Evolutionary conservation across 1,140 invertebrate genomes (phyloP), one percentile per base, ranked within the genome.

Genomic region (Bombyx mandarina): DNA sequence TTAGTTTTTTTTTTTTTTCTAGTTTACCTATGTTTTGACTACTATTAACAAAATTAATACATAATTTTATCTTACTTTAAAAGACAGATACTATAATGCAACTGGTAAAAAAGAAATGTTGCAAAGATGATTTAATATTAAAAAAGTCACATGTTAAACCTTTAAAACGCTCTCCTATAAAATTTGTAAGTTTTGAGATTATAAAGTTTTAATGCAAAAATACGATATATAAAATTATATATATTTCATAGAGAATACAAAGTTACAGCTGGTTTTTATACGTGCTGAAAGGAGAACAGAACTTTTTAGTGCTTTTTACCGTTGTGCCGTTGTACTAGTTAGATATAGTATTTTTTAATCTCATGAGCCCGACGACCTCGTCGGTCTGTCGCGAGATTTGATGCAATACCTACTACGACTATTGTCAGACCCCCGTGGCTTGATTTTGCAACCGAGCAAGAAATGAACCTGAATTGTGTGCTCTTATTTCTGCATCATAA

Each of bases 321-420:
- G 62, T 64, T 64, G 53, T 64, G 55, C 56, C 54, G 62, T 52
- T 54, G 54, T 61, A 61, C 62, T 45, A 58, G 35, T 61, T 64
- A 61, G 62, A 64, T 54, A 35, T 51, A 61, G 48, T 58, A 63
- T 63, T 60, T 18, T 63, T 63, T 64, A 58, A 35, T 64, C 61
- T 61, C 59, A 56, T 52, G 50, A 58, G 59, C 62, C 56, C 45
- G 66, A 43, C 63, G 65, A 62, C 68, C 65, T 71, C 61, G 65
- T 45, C 59, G 44, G 65, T 63, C 62, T 62, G 59, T 60, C 61
- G 59, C 56, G 58, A 51, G 49, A 12, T 57, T 65, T 65, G 57
- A 67, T 65, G 68, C 68, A 71, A 67, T 56, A 59, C 8, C 8
- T 47, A 47, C 45, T 12, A 47, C 52, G 26, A 61, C 58, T 65